phyloP scores from a whole-genome alignment of 2,888 invertebrate genomes.

The Rotaria socialis region DNA sequence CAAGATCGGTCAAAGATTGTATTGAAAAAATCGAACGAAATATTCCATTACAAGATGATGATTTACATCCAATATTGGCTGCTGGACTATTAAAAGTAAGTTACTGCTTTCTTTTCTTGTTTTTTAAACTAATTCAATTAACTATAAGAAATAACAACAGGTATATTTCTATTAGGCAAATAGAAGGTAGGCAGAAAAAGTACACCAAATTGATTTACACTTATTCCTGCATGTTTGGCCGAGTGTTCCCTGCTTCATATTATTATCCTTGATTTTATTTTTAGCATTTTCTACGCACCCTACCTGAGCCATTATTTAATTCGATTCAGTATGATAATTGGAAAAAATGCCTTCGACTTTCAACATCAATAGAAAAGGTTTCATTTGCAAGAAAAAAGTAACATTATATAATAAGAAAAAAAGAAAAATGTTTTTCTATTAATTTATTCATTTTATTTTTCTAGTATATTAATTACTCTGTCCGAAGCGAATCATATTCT shows the following conservation, averaged over 20 bases:
- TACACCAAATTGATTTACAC: too few relatives aligned
- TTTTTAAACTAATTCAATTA: too few relatives aligned
- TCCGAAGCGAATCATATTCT: background rate
- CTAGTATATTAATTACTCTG: background rate
- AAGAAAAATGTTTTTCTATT: background rate
- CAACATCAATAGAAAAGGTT: background rate
- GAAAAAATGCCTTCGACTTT: conserved; percentile 15
- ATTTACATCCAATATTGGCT: conserved; percentile 24
- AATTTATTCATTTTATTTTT: background rate
- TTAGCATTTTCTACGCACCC: conserved; percentile 15
- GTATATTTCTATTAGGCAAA: too few relatives aligned
- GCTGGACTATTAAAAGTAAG: conserved; percentile 8
- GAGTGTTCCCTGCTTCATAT: too few relatives aligned
- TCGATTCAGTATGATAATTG: conserved; percentile 14
- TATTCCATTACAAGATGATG: background rate
- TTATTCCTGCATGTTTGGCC: too few relatives aligned
- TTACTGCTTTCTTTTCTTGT: background rate
- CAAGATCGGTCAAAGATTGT: conserved; percentile 25
- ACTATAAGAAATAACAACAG: too few relatives aligned
- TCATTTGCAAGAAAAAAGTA: conserved; percentile 1
- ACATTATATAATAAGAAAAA: too few relatives aligned
- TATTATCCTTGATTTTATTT: background rate
- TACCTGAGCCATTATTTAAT: conserved; percentile 10
- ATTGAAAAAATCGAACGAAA: conserved; percentile 27
- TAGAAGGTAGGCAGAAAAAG: too few relatives aligned